These are phyloP conservation scores for Phoenoteleia sp. DNA, from an alignment of 2,888 invertebrate species.

Conservation along the genomic window DNA sequence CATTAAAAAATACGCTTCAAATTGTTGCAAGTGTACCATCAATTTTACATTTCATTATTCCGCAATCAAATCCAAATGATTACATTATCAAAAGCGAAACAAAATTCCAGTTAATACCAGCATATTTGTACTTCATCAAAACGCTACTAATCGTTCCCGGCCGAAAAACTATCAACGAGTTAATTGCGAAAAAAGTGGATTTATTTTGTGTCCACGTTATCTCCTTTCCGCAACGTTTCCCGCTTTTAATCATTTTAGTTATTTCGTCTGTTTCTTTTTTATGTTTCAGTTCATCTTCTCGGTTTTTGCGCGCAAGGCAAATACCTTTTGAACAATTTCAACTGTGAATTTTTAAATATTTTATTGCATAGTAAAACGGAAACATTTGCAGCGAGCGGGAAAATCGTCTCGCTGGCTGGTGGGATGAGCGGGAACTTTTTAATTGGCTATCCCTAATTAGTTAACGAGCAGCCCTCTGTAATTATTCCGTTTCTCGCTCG, in stretches of 20 bases:
- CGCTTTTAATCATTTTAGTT: conserved; percentile 50
- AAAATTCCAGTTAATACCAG: too few species aligned
- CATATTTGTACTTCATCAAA: too few species aligned
- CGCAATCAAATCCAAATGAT: too few species aligned
- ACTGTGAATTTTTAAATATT: conserved; percentile 69
- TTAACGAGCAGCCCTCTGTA: conserved; percentile 84
- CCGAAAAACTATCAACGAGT: conserved; percentile 1
- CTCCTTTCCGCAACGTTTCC: not conserved
- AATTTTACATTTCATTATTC: too few species aligned
- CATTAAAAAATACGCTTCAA: too few species aligned
- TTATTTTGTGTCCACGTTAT: conserved; percentile 13
- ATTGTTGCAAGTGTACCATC: too few species aligned
- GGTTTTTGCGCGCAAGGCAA: conserved; percentile 57
- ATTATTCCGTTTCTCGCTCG: conserved; percentile 85
- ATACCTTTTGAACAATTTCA: conserved; percentile 67
- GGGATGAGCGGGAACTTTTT: conserved; percentile 84
- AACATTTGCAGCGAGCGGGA: conserved; percentile 65
- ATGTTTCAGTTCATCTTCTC: conserved; percentile 6
- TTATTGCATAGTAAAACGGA: conserved; percentile 67
- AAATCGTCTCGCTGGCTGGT: conserved; percentile 73
- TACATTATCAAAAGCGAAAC: too few species aligned
- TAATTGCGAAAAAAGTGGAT: conserved; percentile 21
- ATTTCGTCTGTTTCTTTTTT: conserved; percentile 26
- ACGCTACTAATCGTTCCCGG: too few species aligned
- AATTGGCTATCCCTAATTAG: conserved; percentile 86